Conservation (phyloP, 2,113 vertebrate genomes). For the Marmota flaviventris region DNA sequence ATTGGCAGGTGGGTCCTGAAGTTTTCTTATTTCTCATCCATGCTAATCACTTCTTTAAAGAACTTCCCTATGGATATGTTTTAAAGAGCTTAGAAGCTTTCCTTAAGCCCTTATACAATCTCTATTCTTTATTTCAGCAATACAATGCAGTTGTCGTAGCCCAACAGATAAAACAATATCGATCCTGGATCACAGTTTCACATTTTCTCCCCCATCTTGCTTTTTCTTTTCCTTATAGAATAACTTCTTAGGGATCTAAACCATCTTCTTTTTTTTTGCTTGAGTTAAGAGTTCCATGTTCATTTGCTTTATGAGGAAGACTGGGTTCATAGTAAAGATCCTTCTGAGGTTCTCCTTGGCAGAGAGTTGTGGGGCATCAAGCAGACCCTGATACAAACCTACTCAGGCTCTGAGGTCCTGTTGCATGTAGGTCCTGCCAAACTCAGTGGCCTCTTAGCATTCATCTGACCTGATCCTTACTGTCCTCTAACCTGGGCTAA, state of each 20-base stretch:
- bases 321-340: not conserved
- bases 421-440: not conserved
- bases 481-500: not conserved
- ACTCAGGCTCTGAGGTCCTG: too few species aligned
- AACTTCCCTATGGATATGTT: not conserved
- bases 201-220: not conserved
- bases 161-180: not conserved
- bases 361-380: not conserved
- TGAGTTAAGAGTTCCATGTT: not conserved
- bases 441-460: not conserved
- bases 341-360: not conserved
- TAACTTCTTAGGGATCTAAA: not conserved
- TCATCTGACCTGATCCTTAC: not conserved
- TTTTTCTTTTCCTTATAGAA: not conserved
- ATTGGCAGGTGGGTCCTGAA: not conserved
- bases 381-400: not conserved
- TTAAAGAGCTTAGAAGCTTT: slow-evolving; percentile 1
- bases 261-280: not conserved
- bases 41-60: slow-evolving; percentile 35
- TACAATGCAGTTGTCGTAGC: not conserved
- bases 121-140: not conserved
- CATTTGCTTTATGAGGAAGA: not conserved
- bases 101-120: not conserved
- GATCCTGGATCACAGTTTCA: not conserved
- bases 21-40: slow-evolving; percentile 47